Evolutionary conservation across 1,140 invertebrate species (phyloP), one percentile per base, ranked within the genome.

Genomic region (Trichomalopsis sarcophagae): DNA sequence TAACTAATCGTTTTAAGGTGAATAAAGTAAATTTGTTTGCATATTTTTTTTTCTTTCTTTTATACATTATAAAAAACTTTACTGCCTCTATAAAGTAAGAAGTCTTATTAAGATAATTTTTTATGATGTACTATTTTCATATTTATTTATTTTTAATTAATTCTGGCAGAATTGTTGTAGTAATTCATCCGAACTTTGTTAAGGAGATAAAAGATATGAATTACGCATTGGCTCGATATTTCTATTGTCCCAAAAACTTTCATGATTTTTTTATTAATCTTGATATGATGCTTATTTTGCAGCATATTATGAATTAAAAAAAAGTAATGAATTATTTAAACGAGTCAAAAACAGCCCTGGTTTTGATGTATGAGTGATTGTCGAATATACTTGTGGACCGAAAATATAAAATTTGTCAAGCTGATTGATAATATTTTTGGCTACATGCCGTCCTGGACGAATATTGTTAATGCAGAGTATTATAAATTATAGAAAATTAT

Each of bases 401-500:
- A 83, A 86, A 86, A 86, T 82, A 86, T 79, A 78, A 86, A 86
- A 79, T 74, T 79, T 82, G 76, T 86, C 85, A 83, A 86, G 27
- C 68, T 83, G 27, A 86, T 86, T 77, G 84, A 86, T 86, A 79
- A 86, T 86, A 86, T 86, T 86, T 86, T 86, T 86, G 85, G 85
- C 81, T 86, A 80, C 50, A 83, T 86, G 85, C 85, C 85, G 85
- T 86, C 85, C 85, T 82, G 85, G 85, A 83, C 69, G 75, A 86
- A 79, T 68, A 86, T 82, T 86, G 80, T 82, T 86, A 86, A 86
- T 85, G 84, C 80, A 86, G 81, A 86, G 85, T 86, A 86, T 86
- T 86, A 86, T 83, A 80, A 86, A 86, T 82, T 82, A 86, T 86
- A 86, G 68, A 86, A 86, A 86, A 82, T 82, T 86, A 86, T 82